Percentiles rank a stretch among this genome's conserved stretches.
Evolutionary conservation across 2,797 vertebrate genomes (phyloP).

Genomic region (Orientallactaga sibirica): DNA sequence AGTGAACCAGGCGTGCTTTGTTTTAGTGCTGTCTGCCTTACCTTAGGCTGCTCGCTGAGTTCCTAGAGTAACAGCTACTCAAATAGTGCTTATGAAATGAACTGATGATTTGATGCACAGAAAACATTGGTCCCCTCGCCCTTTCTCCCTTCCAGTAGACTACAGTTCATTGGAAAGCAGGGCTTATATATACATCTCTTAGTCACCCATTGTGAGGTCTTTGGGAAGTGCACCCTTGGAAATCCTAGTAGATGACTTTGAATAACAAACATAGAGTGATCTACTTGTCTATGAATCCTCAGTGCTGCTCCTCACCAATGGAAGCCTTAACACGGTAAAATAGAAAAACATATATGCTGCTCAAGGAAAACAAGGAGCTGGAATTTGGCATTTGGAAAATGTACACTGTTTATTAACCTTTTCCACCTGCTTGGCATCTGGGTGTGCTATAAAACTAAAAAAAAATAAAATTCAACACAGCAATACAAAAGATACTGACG

Average conservation of each 20-base stretch:
- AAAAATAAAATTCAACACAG: slow-evolving; percentile 31
- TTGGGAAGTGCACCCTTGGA: neutral
- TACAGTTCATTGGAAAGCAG: neutral
- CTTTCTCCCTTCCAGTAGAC: neutral
- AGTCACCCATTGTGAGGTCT: neutral
- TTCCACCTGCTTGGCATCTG: neutral
- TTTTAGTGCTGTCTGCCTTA: neutral
- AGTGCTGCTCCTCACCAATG: neutral
- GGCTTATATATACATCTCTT: neutral
- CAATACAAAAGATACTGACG: neutral
- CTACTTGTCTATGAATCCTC: neutral
- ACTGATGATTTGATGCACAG: neutral
- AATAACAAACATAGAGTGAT: neutral
- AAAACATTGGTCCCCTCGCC: neutral
- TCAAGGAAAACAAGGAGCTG: neutral
- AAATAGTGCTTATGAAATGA: neutral
- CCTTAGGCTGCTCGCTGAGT: neutral
- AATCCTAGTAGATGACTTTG: neutral
- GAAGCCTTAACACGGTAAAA: neutral
- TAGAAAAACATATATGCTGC: neutral
- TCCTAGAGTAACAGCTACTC: neutral
- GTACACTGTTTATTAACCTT: neutral
- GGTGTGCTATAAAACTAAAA: neutral
- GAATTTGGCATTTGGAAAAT: neutral
- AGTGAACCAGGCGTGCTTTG: neutral